Base-by-base conservation (phyloP, 2,888 invertebrate genomes). In the Metellina segmentata region DNA sequence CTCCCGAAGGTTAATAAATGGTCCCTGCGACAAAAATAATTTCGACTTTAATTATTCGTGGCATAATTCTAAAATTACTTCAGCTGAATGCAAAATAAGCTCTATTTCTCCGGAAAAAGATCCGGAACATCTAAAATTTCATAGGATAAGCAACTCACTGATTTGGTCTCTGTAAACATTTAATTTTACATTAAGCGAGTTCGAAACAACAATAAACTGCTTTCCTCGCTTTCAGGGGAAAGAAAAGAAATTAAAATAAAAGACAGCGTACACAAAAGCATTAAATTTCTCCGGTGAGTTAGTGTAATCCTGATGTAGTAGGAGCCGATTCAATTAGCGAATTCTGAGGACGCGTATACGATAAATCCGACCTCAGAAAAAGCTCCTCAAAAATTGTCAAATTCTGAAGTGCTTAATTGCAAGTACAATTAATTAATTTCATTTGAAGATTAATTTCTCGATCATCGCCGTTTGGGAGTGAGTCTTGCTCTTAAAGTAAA, bases 1-100 rank as follows among this genome's bases (percentile, higher is more conserved):
- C 51, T 75, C 61, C 78, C 19, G 52, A 77, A n/a, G 74, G 49
- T 89, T 77, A 89, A 89, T 89, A 81, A 89, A 82, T 89, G 82
- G n/a, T 61, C 51, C 34, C 7, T 51, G 13, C 48, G 16, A 53
- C 61, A 82, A 89, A 88, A 89, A 89, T 89, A 82, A 89, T n/a
- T 51, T 48, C 16, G 48, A 70, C 69, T 82, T 69, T 77, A 82
- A 75, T 89, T 81, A 89, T 89, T 81, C 61, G 61, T 61, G 48
- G 61, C 82, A 89, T 86, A 75, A 81, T 75, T 81, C 77, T 75
- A 89, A 89, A 75, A 77, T 74, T 69, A 74, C 77, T 61, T 19
- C 13, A 72, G 20, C 74, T 69, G 61, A 82, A 82, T 82, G 70
- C 78, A 48, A 81, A 81, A 88, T 81, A 72, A 72, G 72, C 81